phyloP scores from a whole-genome alignment of 2,113 vertebrate species.

The Caranx ignobilis region DNA sequence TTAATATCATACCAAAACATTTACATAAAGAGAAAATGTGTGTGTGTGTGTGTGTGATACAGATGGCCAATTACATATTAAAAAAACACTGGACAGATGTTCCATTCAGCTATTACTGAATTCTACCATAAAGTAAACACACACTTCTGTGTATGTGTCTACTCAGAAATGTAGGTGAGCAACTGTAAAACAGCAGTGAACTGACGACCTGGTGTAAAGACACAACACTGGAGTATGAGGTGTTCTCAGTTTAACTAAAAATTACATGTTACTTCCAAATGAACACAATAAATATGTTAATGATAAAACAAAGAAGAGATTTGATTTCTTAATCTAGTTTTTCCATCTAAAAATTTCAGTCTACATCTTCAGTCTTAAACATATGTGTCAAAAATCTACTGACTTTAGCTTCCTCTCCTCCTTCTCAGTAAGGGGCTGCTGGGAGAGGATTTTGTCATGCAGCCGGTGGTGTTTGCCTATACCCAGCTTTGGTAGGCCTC shows the following conservation, averaged over 20 bases:
- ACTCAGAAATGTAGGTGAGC: not conserved
- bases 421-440: conserved; percentile 80
- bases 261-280: not conserved
- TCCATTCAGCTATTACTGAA: not conserved
- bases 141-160: not conserved
- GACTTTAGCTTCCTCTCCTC: conserved; percentile 82
- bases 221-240: not conserved
- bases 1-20: not conserved
- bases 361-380: not conserved
- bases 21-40: not conserved
- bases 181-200: not conserved
- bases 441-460: conserved; percentile 83
- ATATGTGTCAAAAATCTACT: conserved; percentile 70
- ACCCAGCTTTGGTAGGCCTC: conserved; percentile 88
- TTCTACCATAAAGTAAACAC: not conserved
- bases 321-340: not conserved
- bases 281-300: not conserved
- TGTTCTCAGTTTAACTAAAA: not conserved
- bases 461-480: conserved; percentile 89
- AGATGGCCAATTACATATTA: not conserved
- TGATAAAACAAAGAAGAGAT: not conserved
- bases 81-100: not conserved
- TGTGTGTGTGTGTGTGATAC: not conserved
- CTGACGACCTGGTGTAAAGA: not conserved
- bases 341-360: not conserved